Percentiles rank a stretch among this genome's conserved stretches.
phyloP scores from a whole-genome alignment of 2,888 invertebrate species.

The Sinhomidia bicolor region DNA sequence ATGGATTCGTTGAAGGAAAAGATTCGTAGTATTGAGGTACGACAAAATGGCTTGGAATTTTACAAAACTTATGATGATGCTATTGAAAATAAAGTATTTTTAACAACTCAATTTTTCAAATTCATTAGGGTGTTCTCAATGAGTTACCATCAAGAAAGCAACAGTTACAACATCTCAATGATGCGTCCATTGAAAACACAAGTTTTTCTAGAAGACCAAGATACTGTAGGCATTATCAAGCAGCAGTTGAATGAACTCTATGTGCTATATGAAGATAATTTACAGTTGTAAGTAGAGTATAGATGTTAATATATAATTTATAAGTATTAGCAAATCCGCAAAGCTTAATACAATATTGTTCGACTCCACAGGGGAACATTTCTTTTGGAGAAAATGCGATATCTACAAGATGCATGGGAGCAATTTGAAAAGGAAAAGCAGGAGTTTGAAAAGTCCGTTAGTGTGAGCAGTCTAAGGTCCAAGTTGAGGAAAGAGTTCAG shows the following conservation, averaged over 20 bases:
- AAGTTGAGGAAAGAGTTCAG: slow-evolving; percentile 78
- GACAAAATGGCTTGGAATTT: too few species aligned
- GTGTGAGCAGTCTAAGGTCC: slow-evolving; percentile 63
- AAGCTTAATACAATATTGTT: too few species aligned
- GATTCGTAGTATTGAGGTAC: slow-evolving; percentile 76
- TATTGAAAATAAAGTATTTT: too few species aligned
- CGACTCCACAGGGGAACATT: slow-evolving; percentile 79
- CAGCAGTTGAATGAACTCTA: slow-evolving; percentile 79
- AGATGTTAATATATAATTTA: neutral
- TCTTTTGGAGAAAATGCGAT: slow-evolving; percentile 79
- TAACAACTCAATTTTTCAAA: too few species aligned
- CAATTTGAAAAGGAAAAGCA: slow-evolving; percentile 78
- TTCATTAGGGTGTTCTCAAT: slow-evolving; percentile 65
- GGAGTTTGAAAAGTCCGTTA: slow-evolving; percentile 78
- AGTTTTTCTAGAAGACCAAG: slow-evolving; percentile 75
- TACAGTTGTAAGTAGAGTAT: slow-evolving; percentile 77
- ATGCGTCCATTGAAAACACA: slow-evolving; percentile 78
- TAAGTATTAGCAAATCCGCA: neutral
- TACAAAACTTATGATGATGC: too few species aligned
- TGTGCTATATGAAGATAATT: slow-evolving; percentile 80
- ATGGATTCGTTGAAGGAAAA: slow-evolving; percentile 77
- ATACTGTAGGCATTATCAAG: slow-evolving; percentile 75
- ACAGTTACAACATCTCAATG: slow-evolving; percentile 78
- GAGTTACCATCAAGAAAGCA: slow-evolving; percentile 76
- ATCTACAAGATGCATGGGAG: slow-evolving; percentile 79